Evolutionary conservation across 2,113 vertebrate genomes (phyloP).

Genomic region (Papio anubis): DNA sequence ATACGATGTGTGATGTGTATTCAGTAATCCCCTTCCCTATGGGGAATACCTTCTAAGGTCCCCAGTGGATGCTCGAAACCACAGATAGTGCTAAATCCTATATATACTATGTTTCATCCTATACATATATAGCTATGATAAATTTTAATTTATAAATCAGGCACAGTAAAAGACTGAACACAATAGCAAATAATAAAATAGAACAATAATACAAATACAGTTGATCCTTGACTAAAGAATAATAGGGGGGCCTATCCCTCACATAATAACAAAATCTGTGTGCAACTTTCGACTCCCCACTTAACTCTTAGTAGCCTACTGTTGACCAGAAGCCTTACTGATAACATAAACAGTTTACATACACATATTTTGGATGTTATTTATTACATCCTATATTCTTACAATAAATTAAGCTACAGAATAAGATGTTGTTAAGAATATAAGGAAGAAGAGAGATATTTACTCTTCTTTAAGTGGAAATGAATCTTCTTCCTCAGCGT

Average conservation of each 20-base stretch:
- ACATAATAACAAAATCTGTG: background rate
- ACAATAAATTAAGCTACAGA: background rate
- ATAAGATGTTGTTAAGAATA: background rate
- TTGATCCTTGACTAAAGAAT: background rate
- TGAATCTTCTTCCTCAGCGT: background rate
- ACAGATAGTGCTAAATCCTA: background rate
- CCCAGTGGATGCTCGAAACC: background rate
- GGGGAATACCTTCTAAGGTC: background rate
- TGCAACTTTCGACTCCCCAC: background rate
- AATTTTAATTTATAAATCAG: background rate
- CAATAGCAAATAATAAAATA: background rate
- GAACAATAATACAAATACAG: background rate
- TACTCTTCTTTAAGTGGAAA: background rate
- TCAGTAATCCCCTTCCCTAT: background rate
- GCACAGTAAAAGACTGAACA: background rate
- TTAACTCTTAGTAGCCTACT: background rate
- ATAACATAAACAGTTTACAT: background rate
- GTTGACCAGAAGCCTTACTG: background rate
- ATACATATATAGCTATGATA: background rate
- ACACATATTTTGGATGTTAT: background rate
- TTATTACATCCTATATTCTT: background rate
- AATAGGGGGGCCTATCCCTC: background rate
- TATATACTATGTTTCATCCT: too few species aligned
- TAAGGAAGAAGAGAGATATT: background rate
- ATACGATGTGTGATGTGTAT: background rate